Evolutionary conservation across 2,888 invertebrate species (phyloP).

Genomic region (Ephialtes manifestator): DNA sequence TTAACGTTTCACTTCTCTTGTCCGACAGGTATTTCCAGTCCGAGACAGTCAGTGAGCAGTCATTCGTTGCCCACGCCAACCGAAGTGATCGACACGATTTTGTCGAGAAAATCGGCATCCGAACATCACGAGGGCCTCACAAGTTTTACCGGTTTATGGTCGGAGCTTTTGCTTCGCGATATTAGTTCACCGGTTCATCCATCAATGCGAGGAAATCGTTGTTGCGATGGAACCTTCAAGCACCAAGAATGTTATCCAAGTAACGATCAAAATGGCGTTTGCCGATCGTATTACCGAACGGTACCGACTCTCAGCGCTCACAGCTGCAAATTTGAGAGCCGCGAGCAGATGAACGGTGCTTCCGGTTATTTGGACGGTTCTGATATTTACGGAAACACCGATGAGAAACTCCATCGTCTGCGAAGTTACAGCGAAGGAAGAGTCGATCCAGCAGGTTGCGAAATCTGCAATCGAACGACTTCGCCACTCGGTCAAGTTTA

Average conservation of each 20-base stretch:
- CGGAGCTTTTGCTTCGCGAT: conserved; percentile 91
- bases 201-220: conserved; percentile 77
- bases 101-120: conserved; percentile 87
- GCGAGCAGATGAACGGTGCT: conserved; percentile 95
- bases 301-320: conserved; percentile 87
- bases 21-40: conserved; percentile 85
- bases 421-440: conserved; percentile 91
- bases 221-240: conserved; percentile 78
- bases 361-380: conserved; percentile 95
- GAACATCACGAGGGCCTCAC: conserved; percentile 92
- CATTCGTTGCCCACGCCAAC: conserved; percentile 89
- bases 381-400: conserved; percentile 92
- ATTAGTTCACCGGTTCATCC: conserved; percentile 90
- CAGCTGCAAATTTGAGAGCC: conserved; percentile 87
- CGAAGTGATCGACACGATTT: conserved; percentile 88
- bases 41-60: conserved; percentile 87
- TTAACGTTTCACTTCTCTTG: conserved; percentile 27
- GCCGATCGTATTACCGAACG: conserved; percentile 91
- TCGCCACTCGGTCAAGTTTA: conserved; percentile 90
- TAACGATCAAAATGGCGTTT: conserved; percentile 82
- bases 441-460: conserved; percentile 90
- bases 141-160: conserved; percentile 93
- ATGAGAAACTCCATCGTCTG: conserved; percentile 90
- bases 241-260: conserved; percentile 88
- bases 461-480: conserved; percentile 88